phyloP scores from a whole-genome alignment of 92 coral and sea anemone genomes.

The Palythoa grandis region DNA sequence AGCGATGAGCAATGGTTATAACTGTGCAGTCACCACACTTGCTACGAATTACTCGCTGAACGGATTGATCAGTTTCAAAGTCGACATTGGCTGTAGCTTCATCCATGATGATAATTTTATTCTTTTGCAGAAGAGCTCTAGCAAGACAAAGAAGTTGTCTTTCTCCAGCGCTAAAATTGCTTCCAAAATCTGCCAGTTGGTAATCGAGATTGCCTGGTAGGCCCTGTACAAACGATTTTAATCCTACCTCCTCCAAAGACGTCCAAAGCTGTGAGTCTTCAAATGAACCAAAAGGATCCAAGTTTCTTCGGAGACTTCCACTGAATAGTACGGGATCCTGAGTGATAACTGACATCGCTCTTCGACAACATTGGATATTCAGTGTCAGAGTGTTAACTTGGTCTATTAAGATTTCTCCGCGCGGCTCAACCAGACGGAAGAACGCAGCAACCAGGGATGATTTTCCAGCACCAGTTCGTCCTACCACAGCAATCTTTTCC shows the following conservation, averaged over 20 bases:
- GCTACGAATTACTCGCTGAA: conserved; percentile 80
- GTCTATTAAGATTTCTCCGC: conserved; percentile 83
- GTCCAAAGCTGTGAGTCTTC: conserved; percentile 75
- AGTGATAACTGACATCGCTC: conserved; percentile 84
- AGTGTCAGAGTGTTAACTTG: conserved; percentile 58
- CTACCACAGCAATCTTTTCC: conserved; percentile 89
- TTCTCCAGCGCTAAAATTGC: conserved; percentile 87
- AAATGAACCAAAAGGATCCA: conserved; percentile 84
- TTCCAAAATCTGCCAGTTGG: conserved; percentile 81
- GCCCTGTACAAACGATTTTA: conserved; percentile 54
- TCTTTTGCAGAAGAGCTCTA: conserved; percentile 80
- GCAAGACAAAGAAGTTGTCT: conserved; percentile 85
- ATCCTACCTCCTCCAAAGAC: conserved; percentile 83
- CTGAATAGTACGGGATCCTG: conserved; percentile 87
- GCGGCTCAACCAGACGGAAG: conserved; percentile 91
- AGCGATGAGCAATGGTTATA: conserved; percentile 87
- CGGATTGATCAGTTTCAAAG: conserved; percentile 76
- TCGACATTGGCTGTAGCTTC: conserved; percentile 95
- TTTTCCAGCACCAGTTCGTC: conserved; percentile 98
- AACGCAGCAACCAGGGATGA: conserved; percentile 92
- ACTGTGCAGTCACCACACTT: conserved; percentile 85
- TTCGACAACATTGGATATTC: conserved; percentile 80
- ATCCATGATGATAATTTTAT: conserved; percentile 85
- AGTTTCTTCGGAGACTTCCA: conserved; percentile 72
- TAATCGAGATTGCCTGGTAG: conserved; percentile 74